Evolutionary conservation across 2,888 invertebrate species (phyloP).

Genomic region (Atethmia centrago): DNA sequence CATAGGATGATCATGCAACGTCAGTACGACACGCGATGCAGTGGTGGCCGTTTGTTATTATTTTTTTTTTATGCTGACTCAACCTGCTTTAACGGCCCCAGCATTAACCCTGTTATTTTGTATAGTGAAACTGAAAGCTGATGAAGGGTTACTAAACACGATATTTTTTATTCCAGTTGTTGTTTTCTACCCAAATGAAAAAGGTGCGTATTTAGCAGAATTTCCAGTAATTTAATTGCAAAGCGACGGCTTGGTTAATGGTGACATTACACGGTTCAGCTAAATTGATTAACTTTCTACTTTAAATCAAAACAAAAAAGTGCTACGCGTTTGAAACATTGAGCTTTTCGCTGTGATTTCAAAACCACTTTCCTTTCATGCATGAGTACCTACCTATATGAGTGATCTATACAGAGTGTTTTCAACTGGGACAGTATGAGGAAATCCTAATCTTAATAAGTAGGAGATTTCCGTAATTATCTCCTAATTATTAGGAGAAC

Average conservation of each 20-base stretch:
- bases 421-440: neutral
- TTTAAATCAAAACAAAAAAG: neutral
- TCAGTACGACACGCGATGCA: neutral
- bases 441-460: neutral
- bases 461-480: too few relatives aligned
- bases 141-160: slow-evolving; percentile 18
- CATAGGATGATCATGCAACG: too few relatives aligned
- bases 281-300: neutral
- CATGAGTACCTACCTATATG: too few relatives aligned
- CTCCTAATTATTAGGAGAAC: too few relatives aligned
- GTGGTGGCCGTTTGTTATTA: neutral
- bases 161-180: slow-evolving; percentile 42
- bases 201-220: slow-evolving; percentile 30
- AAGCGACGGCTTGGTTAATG: neutral
- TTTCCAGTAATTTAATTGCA: neutral
- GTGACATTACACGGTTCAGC: neutral
- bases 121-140: neutral
- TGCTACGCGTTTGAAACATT: neutral
- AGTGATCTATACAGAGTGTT: neutral
- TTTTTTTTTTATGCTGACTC: neutral
- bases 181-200: slow-evolving; percentile 30
- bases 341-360: neutral
- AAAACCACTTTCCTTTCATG: neutral
- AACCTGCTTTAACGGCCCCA: too few relatives aligned
- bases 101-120: neutral